These are phyloP conservation scores for Drosophila setosimentum DNA, from an alignment of 2,888 invertebrate genomes.

Conservation along the genomic window DNA sequence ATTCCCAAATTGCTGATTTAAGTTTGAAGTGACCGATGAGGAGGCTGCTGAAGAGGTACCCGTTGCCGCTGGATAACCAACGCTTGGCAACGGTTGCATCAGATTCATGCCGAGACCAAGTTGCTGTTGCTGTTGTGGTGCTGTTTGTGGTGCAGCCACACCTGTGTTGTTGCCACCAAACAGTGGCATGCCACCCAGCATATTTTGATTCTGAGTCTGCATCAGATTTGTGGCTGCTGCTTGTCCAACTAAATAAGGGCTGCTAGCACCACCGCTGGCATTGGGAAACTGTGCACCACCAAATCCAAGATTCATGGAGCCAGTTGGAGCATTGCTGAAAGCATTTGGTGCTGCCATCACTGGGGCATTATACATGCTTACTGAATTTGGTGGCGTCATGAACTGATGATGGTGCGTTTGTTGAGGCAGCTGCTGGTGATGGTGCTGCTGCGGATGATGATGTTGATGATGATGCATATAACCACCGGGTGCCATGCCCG, in stretches of 20 bases:
- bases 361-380: conserved; percentile 85
- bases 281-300: conserved; percentile 82
- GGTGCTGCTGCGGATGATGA: conserved; percentile 69
- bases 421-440: conserved; percentile 71
- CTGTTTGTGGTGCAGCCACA: conserved; percentile 28
- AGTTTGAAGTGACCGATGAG: conserved; percentile 78
- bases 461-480: conserved; percentile 77
- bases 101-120: conserved; percentile 65
- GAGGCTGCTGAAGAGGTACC: conserved; percentile 54
- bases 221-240: conserved; percentile 78
- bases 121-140: conserved; percentile 58
- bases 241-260: conserved; percentile 68
- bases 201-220: conserved; percentile 82
- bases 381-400: conserved; percentile 85
- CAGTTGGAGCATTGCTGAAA: conserved; percentile 82
- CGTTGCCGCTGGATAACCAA: conserved; percentile 52
- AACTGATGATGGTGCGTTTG: conserved; percentile 79
- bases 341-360: conserved; percentile 85
- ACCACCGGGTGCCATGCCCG: conserved; percentile 82
- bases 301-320: conserved; percentile 76
- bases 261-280: conserved; percentile 41
- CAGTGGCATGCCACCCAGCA: conserved; percentile 70
- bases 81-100: conserved; percentile 65
- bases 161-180: conserved; percentile 55
- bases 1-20: conserved; percentile 85